A percentile compares a stretch with the other conserved stretches of the same genome.
phyloP scores from a whole-genome alignment of 2,797 vertebrate species.

The Melanotaenia trifasciata region DNA sequence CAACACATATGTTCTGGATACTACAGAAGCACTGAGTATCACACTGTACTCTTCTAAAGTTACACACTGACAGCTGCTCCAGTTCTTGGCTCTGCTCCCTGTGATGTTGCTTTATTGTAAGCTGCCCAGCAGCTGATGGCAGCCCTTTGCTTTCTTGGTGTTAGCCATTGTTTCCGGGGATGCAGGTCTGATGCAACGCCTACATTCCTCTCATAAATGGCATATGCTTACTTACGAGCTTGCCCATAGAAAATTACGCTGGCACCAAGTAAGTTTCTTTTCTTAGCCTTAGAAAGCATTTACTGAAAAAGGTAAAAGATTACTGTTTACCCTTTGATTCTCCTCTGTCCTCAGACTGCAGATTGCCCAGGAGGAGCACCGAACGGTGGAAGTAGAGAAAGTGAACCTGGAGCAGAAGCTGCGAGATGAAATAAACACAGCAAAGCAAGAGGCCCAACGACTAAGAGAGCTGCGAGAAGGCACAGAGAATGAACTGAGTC shows the following conservation, averaged over 20 bases:
- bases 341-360: constrained; percentile 85
- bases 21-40: constrained; percentile 27
- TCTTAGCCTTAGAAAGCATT: background rate
- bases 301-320: background rate
- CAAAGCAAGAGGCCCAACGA: constrained; percentile 96
- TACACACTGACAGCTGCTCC: constrained; percentile 69
- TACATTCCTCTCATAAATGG: constrained; percentile 21
- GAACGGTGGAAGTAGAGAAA: constrained; percentile 97
- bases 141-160: constrained; percentile 37
- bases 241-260: constrained; percentile 15
- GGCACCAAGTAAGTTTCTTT: background rate
- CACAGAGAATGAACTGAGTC: constrained; percentile 94
- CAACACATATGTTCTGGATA: constrained; percentile 31
- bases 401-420: constrained; percentile 97
- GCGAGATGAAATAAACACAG: constrained; percentile 94
- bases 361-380: constrained; percentile 98
- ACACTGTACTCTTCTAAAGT: constrained; percentile 69
- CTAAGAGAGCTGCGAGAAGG: constrained; percentile 94
- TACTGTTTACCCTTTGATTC: background rate
- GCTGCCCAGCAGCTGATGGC: constrained; percentile 61
- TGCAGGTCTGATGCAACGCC: constrained; percentile 34
- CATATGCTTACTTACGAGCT: constrained; percentile 7
- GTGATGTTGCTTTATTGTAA: constrained; percentile 67
- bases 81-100: constrained; percentile 51
- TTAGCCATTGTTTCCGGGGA: constrained; percentile 71